Evolutionary conservation across 1,140 invertebrate genomes (phyloP).

Genomic region (Nymphalis io): DNA sequence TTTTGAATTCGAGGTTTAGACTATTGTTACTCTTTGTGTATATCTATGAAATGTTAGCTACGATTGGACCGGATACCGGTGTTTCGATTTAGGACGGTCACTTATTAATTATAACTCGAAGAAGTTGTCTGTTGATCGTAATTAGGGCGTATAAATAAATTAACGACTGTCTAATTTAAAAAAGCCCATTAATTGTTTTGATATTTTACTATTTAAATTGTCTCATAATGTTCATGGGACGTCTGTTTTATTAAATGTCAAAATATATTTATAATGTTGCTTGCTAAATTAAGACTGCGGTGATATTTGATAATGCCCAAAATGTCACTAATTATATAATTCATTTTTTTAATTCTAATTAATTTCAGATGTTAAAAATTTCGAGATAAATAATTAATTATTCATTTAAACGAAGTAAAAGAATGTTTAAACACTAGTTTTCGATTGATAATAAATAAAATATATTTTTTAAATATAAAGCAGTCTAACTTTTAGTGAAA

Average conservation of each 20-base stretch:
- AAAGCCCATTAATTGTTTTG: slow-evolving; percentile 16
- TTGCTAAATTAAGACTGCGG: slow-evolving; percentile 16
- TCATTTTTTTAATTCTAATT: too few relatives aligned
- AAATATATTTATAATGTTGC: slow-evolving; percentile 19
- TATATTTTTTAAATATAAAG: too few relatives aligned
- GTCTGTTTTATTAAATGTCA: slow-evolving; percentile 22
- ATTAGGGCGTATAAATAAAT: slow-evolving; percentile 46
- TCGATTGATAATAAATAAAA: too few relatives aligned
- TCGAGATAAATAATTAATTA: too few relatives aligned
- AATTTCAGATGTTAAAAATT: too few relatives aligned
- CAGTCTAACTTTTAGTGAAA: too few relatives aligned
- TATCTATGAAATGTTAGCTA: slow-evolving; percentile 53
- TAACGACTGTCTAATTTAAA: slow-evolving; percentile 34
- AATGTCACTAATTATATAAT: not conserved
- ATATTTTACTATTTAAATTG: slow-evolving; percentile 21
- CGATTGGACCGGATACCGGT: not conserved
- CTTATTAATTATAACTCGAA: slow-evolving; percentile 36
- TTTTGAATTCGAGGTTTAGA: slow-evolving; percentile 23
- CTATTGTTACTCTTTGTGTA: slow-evolving; percentile 49
- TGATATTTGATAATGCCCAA: not conserved
- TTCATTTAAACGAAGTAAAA: too few relatives aligned
- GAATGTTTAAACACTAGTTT: too few relatives aligned
- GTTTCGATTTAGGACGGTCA: slow-evolving; percentile 5
- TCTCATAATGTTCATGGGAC: slow-evolving; percentile 16
- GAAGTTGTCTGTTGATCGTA: slow-evolving; percentile 69